A percentile compares a stretch with the other conserved stretches of the same genome.
Conservation (phyloP, 2,113 vertebrate species). For the Rhipidura dahli region DNA sequence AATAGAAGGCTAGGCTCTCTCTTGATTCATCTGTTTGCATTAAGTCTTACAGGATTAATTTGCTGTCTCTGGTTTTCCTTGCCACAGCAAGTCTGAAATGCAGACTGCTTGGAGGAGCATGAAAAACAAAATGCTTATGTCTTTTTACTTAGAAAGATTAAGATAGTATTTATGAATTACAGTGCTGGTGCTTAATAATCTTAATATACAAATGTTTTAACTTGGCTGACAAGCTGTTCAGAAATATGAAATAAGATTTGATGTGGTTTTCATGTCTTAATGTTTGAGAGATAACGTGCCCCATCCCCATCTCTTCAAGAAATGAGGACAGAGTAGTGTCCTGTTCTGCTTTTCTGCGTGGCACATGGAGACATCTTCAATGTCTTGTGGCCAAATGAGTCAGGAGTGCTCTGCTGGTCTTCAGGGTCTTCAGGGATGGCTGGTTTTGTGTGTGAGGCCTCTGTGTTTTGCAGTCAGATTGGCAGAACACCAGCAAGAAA, state of each 20-base stretch:
- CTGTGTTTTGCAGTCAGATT: neutral
- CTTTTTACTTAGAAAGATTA: neutral
- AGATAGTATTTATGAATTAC: neutral
- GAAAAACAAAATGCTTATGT: neutral
- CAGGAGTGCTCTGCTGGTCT: neutral
- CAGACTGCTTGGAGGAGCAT: neutral
- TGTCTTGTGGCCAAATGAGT: neutral
- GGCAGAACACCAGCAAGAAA: constrained; percentile 27
- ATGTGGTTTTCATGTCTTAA: neutral
- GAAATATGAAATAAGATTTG: neutral
- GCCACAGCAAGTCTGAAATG: neutral
- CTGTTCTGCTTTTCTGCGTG: neutral
- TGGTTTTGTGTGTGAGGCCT: neutral
- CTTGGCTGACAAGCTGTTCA: neutral
- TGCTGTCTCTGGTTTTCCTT: neutral
- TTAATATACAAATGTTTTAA: neutral
- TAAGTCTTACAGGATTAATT: neutral
- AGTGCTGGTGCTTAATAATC: neutral
- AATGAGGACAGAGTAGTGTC: neutral
- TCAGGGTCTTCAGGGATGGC: constrained; percentile 27
- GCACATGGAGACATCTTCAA: neutral
- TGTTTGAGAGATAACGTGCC: neutral
- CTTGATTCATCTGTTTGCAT: neutral
- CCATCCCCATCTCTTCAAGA: neutral
- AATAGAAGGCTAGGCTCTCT: neutral